phyloP scores from a whole-genome alignment of 2,888 invertebrate genomes.

The Trichacis sp. region DNA sequence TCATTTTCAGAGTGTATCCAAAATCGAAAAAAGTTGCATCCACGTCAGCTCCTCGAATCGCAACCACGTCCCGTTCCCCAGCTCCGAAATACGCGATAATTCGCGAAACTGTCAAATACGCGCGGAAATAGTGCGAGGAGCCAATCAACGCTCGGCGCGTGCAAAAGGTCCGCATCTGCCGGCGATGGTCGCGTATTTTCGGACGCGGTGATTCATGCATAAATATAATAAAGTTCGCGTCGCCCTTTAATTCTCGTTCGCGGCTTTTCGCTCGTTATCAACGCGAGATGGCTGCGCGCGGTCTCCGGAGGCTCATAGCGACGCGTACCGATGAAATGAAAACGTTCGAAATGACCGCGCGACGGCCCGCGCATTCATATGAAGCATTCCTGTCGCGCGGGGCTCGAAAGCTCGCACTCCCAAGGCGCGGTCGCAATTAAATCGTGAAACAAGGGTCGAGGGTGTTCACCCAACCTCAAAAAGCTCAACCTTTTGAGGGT shows the following conservation, averaged over 20 bases:
- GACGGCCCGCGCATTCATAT: constrained; percentile 37
- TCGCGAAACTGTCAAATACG: constrained; percentile 26
- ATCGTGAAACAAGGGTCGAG: constrained; percentile 55
- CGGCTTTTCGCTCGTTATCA: constrained; percentile 44
- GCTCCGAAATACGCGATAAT: neutral
- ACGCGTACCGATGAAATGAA: constrained; percentile 51
- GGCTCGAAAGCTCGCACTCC: no score
- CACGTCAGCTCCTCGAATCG: no score
- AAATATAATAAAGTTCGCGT: constrained; percentile 45
- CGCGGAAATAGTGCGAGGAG: constrained; percentile 29
- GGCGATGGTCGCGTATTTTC: constrained; percentile 37
- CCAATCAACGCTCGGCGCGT: constrained; percentile 22
- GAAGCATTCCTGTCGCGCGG: no score
- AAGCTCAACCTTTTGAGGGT: constrained; percentile 36
- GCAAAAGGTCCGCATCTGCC: constrained; percentile 26
- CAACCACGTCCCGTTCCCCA: no score
- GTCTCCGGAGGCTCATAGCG: constrained; percentile 52
- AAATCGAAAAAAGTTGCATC: no score
- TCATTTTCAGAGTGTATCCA: no score
- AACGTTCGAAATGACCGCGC: constrained; percentile 39
- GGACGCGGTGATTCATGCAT: constrained; percentile 41
- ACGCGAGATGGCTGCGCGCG: constrained; percentile 40
- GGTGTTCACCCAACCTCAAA: constrained; percentile 40
- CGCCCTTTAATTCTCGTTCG: constrained; percentile 48
- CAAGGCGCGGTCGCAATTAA: constrained; percentile 48